Base-by-base conservation (phyloP, 2,113 vertebrate genomes). In the Herpailurus yagouaroundi region DNA sequence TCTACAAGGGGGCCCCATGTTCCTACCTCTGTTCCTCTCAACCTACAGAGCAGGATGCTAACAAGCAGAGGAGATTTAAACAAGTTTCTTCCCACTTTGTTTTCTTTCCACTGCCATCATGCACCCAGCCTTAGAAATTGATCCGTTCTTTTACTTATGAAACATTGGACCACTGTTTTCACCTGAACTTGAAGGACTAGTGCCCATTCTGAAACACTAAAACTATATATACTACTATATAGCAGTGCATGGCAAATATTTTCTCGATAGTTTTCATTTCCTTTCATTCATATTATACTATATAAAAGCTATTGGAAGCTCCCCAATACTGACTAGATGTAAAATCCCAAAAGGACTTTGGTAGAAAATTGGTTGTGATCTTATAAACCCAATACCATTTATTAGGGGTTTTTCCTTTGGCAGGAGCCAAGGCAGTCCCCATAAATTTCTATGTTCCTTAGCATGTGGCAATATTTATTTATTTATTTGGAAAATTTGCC, bases 401-500 rank as follows among this genome's bases (percentile, higher is more conserved):
- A 12, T 7, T 38, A 38, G 36, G 38, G 63, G 45, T 5, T 36
- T 77, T 73, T 57, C 86, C n/a, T 76, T 52, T 45, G 93, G 50
- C 25, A 57, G 71, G 71, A 94, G 81, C 76, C 25, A 7, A 89
- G 68, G 60, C 16, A 33, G 48, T 25, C 33, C 55, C 69, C 64
- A 29, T 25, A 10, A 81, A 74, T 91, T 64, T 82, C 63, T 82
- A 52, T 4, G 36, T 60, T 77, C 38, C 79, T 92, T 89, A 33
- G 33, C 64, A 81, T 33, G 98, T 97, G 71, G 98, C 95, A 74
- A 83, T 99, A 99, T 99, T 99, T 99, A 99, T 99, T 99, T 99
- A 99, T 99, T 99, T 99, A 99, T 99, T 99, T 98, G 98, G 93
- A 99, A 97, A 97, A 98, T 96, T 98, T 97, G 89, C 98, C 80